Conservation (phyloP, 2,113 vertebrate genomes). For the Archocentrus centrarchus region DNA sequence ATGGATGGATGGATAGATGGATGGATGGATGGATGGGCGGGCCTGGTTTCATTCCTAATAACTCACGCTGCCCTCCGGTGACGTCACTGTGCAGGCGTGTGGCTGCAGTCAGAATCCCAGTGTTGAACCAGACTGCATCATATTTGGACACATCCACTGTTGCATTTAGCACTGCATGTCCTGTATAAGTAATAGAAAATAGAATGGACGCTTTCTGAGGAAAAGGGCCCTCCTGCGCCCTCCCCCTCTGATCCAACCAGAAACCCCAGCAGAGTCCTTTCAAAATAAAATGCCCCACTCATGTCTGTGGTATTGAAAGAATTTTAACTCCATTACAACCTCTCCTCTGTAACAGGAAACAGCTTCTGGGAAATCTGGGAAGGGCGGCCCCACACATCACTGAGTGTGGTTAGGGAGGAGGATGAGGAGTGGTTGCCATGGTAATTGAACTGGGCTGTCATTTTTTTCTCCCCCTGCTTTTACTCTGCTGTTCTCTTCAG, state of each 20-base stretch:
- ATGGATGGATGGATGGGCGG: too few relatives aligned
- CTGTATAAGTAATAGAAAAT: neutral
- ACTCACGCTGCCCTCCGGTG: neutral
- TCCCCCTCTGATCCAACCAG: neutral
- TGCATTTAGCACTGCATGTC: neutral
- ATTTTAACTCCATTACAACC: neutral
- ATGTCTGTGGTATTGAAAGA: neutral
- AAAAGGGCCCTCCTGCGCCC: neutral
- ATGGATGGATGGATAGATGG: too few relatives aligned
- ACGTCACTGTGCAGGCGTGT: neutral
- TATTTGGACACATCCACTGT: too few relatives aligned
- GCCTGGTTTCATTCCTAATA: too few relatives aligned
- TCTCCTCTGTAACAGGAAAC: neutral
- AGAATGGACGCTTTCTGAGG: neutral
- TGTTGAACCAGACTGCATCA: fast-evolving
- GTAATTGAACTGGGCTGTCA: constrained; percentile 43
- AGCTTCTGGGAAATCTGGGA: constrained; percentile 48
- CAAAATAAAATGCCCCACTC: neutral
- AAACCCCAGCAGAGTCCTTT: neutral
- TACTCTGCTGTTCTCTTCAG: neutral
- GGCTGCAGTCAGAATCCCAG: too few relatives aligned
- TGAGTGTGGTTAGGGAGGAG: neutral
- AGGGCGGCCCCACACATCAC: neutral
- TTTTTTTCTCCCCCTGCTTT: neutral
- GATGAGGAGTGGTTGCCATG: constrained; percentile 59